Evolutionary conservation across 1,140 invertebrate species (phyloP), one percentile per base, ranked within the genome.

Genomic region (Andrena cerasifolii): DNA sequence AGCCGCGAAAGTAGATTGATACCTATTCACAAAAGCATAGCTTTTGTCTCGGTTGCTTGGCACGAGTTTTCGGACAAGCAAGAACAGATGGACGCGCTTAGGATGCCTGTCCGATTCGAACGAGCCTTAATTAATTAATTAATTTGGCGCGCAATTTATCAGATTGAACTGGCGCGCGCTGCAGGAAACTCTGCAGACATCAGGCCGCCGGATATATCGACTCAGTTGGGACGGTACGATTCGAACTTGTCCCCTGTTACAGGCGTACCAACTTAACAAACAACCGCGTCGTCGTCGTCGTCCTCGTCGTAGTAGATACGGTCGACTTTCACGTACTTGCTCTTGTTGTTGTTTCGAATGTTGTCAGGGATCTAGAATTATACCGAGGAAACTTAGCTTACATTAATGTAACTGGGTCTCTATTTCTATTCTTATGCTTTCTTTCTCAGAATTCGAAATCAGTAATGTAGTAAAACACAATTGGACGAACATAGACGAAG

Each of bases 41-140:
- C n/a, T n/a, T n/a, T 21, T 67, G 62, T 67, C 43, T 61, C 18
- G 43, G 40, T 21, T 47, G 28, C 10, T 40, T 24, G 36, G 26
- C 31, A 33, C 16, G 47, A 77, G 73, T 77, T 80, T 51, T 56
- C n/a, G 62, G 40, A 70, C 10, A 5, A 40, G 73, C 61, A 65
- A 71, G 65, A n/a, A 3, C 10, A 40, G 10, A 18, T 5, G 73
- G 58, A n/a, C 40, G 43, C 33, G 26, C 56, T 71, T 51, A 68
- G 28, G 58, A 63, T 61, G 33, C 63, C 66, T 45, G n/a, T n/a
- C 43, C 51, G 43, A 51, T 8, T 68, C 49, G 24, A 66, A 82
- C 80, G 79, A 86, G 85, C 86, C 86, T 88, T 91, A 90, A 91
- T 90, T 89, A 88, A 89, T 89, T 89, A 90, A 90, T 89, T 90